Percentiles rank a stretch among this genome's conserved stretches.
Evolutionary conservation across 2,888 invertebrate genomes (phyloP).

Genomic region (Rhaphigaster nebulosa): DNA sequence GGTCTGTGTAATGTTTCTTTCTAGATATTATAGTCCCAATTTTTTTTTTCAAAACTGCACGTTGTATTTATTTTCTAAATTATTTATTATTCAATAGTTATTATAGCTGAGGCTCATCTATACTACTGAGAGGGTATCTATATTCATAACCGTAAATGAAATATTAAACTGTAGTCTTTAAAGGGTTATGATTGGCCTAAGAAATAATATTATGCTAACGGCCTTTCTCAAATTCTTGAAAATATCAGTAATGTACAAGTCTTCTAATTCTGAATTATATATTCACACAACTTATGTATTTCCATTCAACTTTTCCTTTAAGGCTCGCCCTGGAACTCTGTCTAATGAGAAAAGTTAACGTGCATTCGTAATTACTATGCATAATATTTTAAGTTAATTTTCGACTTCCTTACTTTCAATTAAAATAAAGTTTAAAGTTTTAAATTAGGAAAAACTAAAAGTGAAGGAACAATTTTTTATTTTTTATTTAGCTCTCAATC

Average conservation of each 20-base stretch:
- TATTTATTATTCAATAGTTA: no score
- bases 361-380: constrained; percentile 14
- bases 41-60: no score
- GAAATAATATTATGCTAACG: background rate
- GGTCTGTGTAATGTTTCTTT: no score
- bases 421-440: background rate
- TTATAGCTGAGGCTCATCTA: no score
- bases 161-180: no score
- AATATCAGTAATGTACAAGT: constrained; percentile 4
- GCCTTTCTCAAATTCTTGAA: background rate
- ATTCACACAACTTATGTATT: background rate
- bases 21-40: no score
- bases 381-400: constrained; percentile 14
- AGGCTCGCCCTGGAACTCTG: background rate
- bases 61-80: no score
- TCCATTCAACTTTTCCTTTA: constrained; percentile 13
- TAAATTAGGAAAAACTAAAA: background rate
- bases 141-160: no score
- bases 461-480: background rate
- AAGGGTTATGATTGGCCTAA: no score
- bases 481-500: background rate
- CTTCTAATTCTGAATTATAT: background rate
- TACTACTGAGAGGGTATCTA: no score
- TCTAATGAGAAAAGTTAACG: constrained; percentile 14
- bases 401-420: background rate